Evolutionary conservation across 2,797 vertebrate species (phyloP).

Genomic region (Chrosomus eos): DNA sequence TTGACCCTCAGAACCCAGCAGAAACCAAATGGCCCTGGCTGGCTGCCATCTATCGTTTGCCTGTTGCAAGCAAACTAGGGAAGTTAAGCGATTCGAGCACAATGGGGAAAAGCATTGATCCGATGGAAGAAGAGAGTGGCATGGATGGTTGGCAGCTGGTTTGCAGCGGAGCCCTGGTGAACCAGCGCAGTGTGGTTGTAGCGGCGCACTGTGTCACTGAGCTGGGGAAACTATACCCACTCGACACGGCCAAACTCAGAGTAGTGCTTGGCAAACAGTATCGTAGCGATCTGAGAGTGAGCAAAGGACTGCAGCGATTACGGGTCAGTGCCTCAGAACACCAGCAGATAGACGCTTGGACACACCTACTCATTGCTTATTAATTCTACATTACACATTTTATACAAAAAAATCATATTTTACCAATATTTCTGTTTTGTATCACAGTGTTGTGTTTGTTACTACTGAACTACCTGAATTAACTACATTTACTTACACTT

Average conservation of each 20-base stretch:
- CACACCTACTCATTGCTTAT: background rate
- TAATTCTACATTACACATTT: background rate
- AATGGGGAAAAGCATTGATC: constrained; percentile 60
- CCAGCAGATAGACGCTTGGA: background rate
- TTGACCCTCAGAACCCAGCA: constrained; percentile 79
- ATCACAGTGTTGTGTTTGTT: no score
- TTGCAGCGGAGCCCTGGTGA: constrained; percentile 93
- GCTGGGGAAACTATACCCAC: constrained; percentile 86
- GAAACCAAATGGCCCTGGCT: constrained; percentile 94
- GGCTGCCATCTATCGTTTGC: constrained; percentile 88
- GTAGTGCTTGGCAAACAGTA: constrained; percentile 93
- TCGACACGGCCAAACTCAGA: constrained; percentile 86
- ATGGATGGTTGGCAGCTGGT: constrained; percentile 86
- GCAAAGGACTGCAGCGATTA: constrained; percentile 88
- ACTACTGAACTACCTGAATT: no score
- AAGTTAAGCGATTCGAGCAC: constrained; percentile 67
- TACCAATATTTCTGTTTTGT: no score
- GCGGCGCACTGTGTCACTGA: constrained; percentile 95
- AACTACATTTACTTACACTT: no score
- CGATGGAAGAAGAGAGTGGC: constrained; percentile 51
- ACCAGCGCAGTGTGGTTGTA: constrained; percentile 90
- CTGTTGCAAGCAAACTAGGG: constrained; percentile 72
- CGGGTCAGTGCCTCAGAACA: constrained; percentile 78
- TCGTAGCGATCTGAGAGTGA: constrained; percentile 85
- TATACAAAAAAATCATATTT: background rate